phyloP scores from a whole-genome alignment of 2,113 vertebrate species.

The Paedocypris sp. region DNA sequence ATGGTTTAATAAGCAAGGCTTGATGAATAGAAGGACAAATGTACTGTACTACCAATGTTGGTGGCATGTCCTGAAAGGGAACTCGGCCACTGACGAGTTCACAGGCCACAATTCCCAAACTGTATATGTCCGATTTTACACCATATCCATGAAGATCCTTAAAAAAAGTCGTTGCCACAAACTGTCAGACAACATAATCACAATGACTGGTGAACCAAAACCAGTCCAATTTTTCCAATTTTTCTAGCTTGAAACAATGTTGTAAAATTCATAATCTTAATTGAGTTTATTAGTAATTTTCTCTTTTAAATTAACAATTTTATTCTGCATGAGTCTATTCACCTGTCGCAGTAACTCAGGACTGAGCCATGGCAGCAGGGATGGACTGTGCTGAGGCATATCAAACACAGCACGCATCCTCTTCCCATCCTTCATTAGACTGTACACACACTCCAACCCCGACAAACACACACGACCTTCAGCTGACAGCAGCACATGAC shows the following conservation, averaged over 20 bases:
- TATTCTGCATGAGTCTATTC: not conserved
- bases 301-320: not conserved
- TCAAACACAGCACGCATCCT: slow-evolving; percentile 78
- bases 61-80: slow-evolving; percentile 90
- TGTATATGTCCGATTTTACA: slow-evolving; percentile 96
- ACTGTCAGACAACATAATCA: not conserved
- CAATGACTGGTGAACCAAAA: not conserved
- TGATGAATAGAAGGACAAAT: too few species aligned
- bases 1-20: not conserved
- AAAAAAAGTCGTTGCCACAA: slow-evolving; percentile 11
- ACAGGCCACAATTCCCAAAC: slow-evolving; percentile 89
- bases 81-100: slow-evolving; percentile 89
- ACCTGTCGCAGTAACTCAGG: slow-evolving; percentile 96
- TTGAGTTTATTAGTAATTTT: not conserved
- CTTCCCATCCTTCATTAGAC: slow-evolving; percentile 85
- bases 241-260: too few species aligned
- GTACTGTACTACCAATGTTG: slow-evolving; percentile 72
- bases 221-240: too few species aligned
- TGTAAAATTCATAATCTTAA: too few species aligned
- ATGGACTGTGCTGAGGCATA: slow-evolving; percentile 86
- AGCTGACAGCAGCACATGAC: slow-evolving; percentile 90
- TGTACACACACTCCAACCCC: slow-evolving; percentile 83
- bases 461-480: slow-evolving; percentile 89
- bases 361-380: slow-evolving; percentile 93
- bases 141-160: slow-evolving; percentile 94